These are phyloP conservation scores for Scaptomyza caliginosa DNA, from an alignment of 2,888 invertebrate genomes.

Conservation along the genomic window DNA sequence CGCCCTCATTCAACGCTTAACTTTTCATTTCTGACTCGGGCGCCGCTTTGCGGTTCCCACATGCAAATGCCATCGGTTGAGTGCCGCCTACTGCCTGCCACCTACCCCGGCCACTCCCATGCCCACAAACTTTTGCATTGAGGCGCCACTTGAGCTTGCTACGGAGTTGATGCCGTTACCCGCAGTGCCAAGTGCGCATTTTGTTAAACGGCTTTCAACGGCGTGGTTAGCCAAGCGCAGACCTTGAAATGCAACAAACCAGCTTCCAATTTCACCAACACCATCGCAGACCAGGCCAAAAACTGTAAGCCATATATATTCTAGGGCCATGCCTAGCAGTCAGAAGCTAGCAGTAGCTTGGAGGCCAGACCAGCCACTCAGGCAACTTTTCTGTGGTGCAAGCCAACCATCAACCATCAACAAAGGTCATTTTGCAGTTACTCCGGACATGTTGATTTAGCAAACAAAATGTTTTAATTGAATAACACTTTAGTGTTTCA, in stretches of 20 bases:
- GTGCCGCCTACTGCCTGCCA: conserved; percentile 7
- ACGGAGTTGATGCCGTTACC: conserved; percentile 48
- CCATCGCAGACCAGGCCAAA: conserved; percentile 27
- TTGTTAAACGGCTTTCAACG: conserved; percentile 79
- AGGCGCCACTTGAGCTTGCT: conserved; percentile 66
- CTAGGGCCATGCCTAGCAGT: not conserved
- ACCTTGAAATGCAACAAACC: conserved; percentile 64
- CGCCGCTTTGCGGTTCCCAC: conserved; percentile 62
- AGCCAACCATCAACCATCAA: conserved; percentile 47
- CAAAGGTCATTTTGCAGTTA: conserved; percentile 68
- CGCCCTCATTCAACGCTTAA: conserved; percentile 78
- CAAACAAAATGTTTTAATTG: conserved; percentile 74
- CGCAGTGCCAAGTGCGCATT: conserved; percentile 64
- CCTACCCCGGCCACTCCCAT: not conserved
- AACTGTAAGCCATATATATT: conserved; percentile 7
- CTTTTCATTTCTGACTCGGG: conserved; percentile 57
- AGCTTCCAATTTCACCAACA: not conserved
- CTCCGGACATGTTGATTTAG: conserved; percentile 67
- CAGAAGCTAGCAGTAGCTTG: conserved; percentile 3
- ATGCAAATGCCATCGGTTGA: conserved; percentile 69
- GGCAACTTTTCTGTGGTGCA: conserved; percentile 61
- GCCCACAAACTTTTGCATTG: conserved; percentile 63
- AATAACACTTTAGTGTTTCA: conserved; percentile 50
- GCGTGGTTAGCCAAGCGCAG: conserved; percentile 73
- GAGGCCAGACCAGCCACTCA: conserved; percentile 38